Evolutionary conservation across 2,113 vertebrate genomes (phyloP).

Genomic region (Thunnus maccoyii): DNA sequence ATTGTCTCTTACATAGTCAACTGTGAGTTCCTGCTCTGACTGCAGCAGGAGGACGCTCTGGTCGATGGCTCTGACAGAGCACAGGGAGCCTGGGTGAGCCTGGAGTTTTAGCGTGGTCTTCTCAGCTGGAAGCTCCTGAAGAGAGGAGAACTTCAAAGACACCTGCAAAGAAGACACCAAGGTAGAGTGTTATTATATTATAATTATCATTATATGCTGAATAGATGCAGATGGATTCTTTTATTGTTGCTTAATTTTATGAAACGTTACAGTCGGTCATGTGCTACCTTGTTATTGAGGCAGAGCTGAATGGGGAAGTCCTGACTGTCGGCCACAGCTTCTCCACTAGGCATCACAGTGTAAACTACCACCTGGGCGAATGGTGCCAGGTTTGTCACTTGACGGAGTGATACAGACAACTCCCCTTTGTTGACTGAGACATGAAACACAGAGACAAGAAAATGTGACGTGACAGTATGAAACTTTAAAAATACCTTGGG

Average conservation of each 20-base stretch:
- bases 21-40: conserved; percentile 75
- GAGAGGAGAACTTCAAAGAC: conserved; percentile 84
- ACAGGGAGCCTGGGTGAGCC: conserved; percentile 87
- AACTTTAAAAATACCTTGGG: background rate
- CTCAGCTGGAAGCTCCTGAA: conserved; percentile 83
- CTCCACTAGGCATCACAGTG: conserved; percentile 82
- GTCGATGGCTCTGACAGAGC: conserved; percentile 89
- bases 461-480: background rate
- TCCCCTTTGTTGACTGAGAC: conserved; percentile 79
- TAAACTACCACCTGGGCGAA: conserved; percentile 88
- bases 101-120: conserved; percentile 79
- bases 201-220: too few species aligned
- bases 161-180: conserved; percentile 80
- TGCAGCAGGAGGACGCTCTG: conserved; percentile 87
- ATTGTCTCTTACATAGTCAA: conserved; percentile 68
- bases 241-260: background rate
- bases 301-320: conserved; percentile 85
- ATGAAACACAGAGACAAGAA: conserved; percentile 6
- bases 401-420: conserved; percentile 74
- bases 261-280: background rate
- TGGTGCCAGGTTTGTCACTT: conserved; percentile 83
- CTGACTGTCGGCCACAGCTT: conserved; percentile 88
- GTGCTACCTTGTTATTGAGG: conserved; percentile 88
- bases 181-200: background rate
- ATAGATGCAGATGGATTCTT: too few species aligned